phyloP scores from a whole-genome alignment of 2,888 invertebrate genomes.

The Entomobrya proxima region DNA sequence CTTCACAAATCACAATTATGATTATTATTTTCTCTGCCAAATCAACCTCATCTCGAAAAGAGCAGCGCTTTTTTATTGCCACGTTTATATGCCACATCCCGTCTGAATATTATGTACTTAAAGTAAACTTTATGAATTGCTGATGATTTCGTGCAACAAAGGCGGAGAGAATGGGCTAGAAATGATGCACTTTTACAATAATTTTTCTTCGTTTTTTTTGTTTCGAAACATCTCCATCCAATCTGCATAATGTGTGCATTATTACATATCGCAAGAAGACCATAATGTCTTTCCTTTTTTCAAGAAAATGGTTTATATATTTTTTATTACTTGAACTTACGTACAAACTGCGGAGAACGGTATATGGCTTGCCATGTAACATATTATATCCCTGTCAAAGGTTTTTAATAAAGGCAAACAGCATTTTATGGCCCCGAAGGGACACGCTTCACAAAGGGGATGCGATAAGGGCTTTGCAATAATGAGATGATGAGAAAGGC shows the following conservation, averaged over 20 bases:
- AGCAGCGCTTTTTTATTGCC: not conserved
- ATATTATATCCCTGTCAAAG: not conserved
- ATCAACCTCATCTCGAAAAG: conserved; percentile 27
- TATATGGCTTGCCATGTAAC: not conserved
- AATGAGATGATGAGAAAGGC: not conserved
- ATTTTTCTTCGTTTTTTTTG: not conserved
- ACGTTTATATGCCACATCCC: too few species aligned
- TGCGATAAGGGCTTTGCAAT: not conserved
- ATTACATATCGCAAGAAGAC: not conserved
- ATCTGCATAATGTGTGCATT: conserved; percentile 43
- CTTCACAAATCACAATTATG: conserved; percentile 34
- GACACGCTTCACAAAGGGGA: conserved; percentile 9
- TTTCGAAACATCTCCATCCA: conserved; percentile 50
- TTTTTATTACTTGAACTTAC: not conserved
- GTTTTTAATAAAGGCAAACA: conserved; percentile 6
- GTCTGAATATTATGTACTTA: not conserved
- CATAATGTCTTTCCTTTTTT: not conserved
- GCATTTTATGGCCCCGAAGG: conserved; percentile 26
- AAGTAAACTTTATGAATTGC: not conserved
- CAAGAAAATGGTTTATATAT: not conserved
- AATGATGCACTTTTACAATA: conserved; percentile 41
- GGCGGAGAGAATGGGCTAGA: conserved; percentile 42
- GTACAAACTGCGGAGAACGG: not conserved
- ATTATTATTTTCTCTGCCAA: conserved; percentile 31
- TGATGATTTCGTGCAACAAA: conserved; percentile 43